Evolutionary conservation across 2,113 vertebrate genomes (phyloP), one percentile per base, ranked within the genome.

Genomic region (Heliornis fulica): DNA sequence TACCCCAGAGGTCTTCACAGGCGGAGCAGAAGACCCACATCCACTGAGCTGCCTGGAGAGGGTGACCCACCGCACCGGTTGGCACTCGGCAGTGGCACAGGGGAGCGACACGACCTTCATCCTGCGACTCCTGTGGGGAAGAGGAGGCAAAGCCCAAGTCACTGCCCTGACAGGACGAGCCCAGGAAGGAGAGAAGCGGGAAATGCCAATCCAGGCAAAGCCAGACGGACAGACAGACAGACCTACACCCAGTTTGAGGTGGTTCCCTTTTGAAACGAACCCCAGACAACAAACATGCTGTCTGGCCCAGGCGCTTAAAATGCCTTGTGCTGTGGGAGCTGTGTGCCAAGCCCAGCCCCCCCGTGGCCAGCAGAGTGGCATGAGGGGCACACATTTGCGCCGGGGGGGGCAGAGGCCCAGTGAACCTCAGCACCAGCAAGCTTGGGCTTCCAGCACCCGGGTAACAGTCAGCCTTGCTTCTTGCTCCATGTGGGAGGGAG

Each of bases 11-110:
- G 23, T 19, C 34, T 41, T 32, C 36, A 6, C 53, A 48, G 54
- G 53, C 0, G 10, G 5, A 5, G 5, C 3, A 1, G 1, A 12
- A 16, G 34, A 43, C 10, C 14, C 4, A 5, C 13, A 38, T 38
- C 22, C 38, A 12, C 16, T 4, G 5, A n/a, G 59, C 45, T 38
- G 57, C 34, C 17, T 34, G 13, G 18, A 40, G 56, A 34, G 16
- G 15, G 36, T 53, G 72, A 19, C 28, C 60, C 20, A 45, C 28
- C 6, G 32, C 31, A 9, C 5, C 21, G 40, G 43, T 28, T 38
- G 45, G 45, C 11, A n/a, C n/a, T n/a, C n/a, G n/a, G n/a, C n/a
- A n/a, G n/a, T n/a, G n/a, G n/a, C n/a, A n/a, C n/a, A n/a, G n/a
- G n/a, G n/a, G 20, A 10, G 22, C 9, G 29, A 61, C 1, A 1